Conservation (phyloP, 2,113 vertebrate genomes). For the Thalassarche chlororhynchos region DNA sequence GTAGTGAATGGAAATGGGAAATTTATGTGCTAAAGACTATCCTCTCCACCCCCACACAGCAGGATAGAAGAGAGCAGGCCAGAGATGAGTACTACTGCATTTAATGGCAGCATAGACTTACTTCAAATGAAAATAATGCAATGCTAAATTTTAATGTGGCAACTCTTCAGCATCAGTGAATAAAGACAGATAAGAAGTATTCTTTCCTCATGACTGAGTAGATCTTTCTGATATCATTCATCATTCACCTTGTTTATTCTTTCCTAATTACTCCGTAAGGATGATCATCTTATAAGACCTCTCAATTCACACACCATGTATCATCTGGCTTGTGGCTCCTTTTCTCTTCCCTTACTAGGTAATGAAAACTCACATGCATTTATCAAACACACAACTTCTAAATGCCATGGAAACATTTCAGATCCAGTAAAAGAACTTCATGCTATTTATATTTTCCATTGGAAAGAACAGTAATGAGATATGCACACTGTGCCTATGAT, state of each 20-base stretch:
- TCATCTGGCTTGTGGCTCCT: neutral
- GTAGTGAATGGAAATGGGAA: neutral
- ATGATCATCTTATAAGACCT: neutral
- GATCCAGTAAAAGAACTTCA: neutral
- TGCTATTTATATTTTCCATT: neutral
- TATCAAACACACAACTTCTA: neutral
- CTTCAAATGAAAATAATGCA: neutral
- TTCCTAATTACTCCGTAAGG: neutral
- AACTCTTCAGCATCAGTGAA: neutral
- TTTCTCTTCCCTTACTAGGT: neutral
- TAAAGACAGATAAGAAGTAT: neutral
- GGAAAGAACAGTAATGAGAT: neutral
- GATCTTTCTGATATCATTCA: neutral
- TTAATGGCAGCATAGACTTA: neutral
- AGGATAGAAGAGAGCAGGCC: neutral
- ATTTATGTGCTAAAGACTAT: neutral
- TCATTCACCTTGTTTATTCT: neutral
- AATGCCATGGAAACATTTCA: neutral
- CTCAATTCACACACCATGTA: neutral
- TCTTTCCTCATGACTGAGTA: neutral
- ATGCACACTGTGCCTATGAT: neutral
- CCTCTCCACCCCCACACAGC: rapidly evolving
- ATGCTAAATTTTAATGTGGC: neutral
- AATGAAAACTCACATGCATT: neutral
- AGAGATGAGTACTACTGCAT: neutral